These are phyloP conservation scores for Dipodomys ordii DNA, from an alignment of 2,113 vertebrate species.

Conservation along the genomic window DNA sequence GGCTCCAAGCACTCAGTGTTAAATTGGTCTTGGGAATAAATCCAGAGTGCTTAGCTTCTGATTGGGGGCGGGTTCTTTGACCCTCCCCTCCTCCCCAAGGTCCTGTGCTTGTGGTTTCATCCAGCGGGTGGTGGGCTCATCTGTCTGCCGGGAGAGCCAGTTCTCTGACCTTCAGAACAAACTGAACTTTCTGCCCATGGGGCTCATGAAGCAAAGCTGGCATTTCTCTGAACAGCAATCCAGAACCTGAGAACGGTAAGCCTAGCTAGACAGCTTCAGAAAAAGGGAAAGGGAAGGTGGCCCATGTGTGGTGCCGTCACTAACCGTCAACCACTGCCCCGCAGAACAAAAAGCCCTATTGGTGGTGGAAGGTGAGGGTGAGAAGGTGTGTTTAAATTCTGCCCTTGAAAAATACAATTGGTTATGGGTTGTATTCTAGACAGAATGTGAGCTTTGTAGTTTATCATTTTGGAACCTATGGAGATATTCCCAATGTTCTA, in stretches of 20 bases:
- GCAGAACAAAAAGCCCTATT: background rate
- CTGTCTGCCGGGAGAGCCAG: background rate
- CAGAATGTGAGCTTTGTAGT: background rate
- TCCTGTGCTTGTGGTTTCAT: background rate
- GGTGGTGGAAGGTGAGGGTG: background rate
- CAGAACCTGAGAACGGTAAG: background rate
- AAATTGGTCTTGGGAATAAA: background rate
- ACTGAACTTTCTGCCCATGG: background rate
- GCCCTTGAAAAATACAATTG: background rate
- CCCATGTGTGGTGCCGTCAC: background rate
- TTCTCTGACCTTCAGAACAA: background rate
- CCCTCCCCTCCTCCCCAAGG: background rate
- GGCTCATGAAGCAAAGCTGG: background rate
- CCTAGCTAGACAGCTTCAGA: background rate
- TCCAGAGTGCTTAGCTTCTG: background rate
- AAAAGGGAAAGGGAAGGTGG: background rate
- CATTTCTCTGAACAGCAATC: background rate
- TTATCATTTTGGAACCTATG: background rate
- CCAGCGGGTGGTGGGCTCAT: background rate
- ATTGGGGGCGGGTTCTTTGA: no score
- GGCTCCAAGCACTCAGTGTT: background rate
- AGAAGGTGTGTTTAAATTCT: background rate
- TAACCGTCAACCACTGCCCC: background rate
- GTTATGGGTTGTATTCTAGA: background rate
- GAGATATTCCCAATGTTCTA: conserved; percentile 14